Evolutionary conservation across 2,113 vertebrate species (phyloP), one percentile per base, ranked within the genome.

Genomic region (Sander lucioperca): DNA sequence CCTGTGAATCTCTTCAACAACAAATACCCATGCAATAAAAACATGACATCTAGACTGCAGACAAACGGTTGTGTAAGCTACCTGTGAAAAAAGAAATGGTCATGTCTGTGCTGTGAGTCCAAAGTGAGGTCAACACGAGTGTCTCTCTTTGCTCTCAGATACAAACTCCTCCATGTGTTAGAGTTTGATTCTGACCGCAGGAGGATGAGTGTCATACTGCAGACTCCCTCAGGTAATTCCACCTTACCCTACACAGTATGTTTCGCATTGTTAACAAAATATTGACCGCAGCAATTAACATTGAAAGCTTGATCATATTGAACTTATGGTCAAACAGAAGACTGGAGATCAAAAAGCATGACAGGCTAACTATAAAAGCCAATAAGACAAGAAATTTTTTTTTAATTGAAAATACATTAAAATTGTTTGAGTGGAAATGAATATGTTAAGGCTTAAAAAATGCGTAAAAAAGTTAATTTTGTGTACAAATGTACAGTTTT

Each of bases 151-250:
- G 19, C 25, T 19, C 30, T 66, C 82, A 99, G 98, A 80, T 99
- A 97, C 90, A 98, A 96, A 93, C 94, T 99, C 33, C 97, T 99
- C 69, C 97, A 99, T 67, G 91, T 99, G 50, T 92, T 99, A 72
- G 98, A 99, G 92, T 99, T 99, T 84, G 98, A 99, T 93, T 94
- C 98, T 56, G 93, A 97, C 88, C 96, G 98, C 83, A 96, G 98
- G 70, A 95, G 97, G 83, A 99, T 99, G 98, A 99, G 98, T 68
- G 97, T 99, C 85, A 97, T 99, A 68, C 95, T 99, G 15, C 95
- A 98, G 88, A 96, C 94, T 78, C 97, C 97, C 21, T 96, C 96
- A 91, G 98, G 98, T 99, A 94, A 84, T 76, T 47, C 48, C 25
- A 61, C 8, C 27, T 27, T 59, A 4, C 27, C 18, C 10, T 23